phyloP scores from a whole-genome alignment of 2,113 vertebrate genomes.

The Xiphophorus hellerii region DNA sequence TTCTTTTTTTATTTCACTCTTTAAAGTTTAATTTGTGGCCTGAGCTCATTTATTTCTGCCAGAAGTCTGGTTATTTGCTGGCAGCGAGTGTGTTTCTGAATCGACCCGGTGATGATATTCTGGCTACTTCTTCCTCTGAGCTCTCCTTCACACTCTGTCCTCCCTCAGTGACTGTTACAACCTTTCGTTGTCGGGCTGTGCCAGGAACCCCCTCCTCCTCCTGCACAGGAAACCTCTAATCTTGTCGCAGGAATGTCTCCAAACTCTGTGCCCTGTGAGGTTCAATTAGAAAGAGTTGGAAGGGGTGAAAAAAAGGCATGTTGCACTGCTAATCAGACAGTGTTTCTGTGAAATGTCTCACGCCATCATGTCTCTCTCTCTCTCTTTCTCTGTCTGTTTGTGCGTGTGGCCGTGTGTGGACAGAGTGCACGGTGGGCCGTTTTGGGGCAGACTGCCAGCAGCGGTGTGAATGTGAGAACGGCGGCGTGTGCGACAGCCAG shows the following conservation, averaged over 20 bases:
- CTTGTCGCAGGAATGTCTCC: conserved; percentile 45
- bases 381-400: neutral
- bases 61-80: conserved; percentile 42
- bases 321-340: conserved; percentile 20
- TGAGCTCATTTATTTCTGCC: conserved; percentile 53
- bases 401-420: conserved; percentile 16
- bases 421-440: conserved; percentile 83
- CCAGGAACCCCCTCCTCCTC: conserved; percentile 22
- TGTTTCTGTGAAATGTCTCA: neutral
- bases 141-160: conserved; percentile 38
- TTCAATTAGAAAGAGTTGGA: conserved; percentile 21
- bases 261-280: conserved; percentile 23
- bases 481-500: conserved; percentile 82
- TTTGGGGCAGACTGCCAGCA: conserved; percentile 80
- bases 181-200: conserved; percentile 17
- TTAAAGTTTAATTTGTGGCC: conserved; percentile 34
- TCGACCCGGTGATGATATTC: conserved; percentile 28
- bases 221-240: conserved; percentile 59
- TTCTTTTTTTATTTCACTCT: conserved; percentile 32
- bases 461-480: conserved; percentile 83
- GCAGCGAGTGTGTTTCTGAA: conserved; percentile 10
- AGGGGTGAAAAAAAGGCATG: neutral
- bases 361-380: neutral
- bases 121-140: conserved; percentile 31
- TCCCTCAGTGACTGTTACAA: conserved; percentile 54